A percentile compares a stretch with the other conserved stretches of the same genome.
Conservation (phyloP, 2,797 vertebrate genomes). For the Ciconia nigra region DNA sequence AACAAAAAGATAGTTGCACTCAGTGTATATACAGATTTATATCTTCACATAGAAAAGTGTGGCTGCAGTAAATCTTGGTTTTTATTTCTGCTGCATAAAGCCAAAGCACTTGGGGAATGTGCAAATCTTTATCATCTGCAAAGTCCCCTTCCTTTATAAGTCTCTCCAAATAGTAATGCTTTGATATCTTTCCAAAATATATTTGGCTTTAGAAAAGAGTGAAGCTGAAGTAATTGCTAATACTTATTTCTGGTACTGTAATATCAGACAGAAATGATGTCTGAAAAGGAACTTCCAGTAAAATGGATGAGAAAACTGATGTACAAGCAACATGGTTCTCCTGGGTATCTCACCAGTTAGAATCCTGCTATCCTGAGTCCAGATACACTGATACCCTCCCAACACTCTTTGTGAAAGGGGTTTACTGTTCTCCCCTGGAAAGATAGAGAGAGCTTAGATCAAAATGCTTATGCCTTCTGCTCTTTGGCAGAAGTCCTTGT, state of each 20-base stretch:
- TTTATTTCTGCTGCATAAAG: neutral
- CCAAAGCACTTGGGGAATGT: neutral
- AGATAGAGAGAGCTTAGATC: neutral
- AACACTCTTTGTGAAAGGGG: neutral
- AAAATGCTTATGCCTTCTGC: neutral
- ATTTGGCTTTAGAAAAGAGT: slow-evolving; percentile 2
- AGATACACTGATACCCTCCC: neutral
- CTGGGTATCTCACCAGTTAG: neutral
- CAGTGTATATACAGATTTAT: neutral
- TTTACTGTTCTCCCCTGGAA: neutral
- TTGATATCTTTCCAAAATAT: slow-evolving; percentile 32
- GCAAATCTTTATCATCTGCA: neutral
- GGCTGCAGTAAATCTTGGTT: neutral
- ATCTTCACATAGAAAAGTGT: neutral
- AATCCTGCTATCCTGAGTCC: neutral
- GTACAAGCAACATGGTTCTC: neutral
- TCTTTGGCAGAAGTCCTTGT: neutral
- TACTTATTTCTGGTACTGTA: neutral
- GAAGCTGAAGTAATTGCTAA: slow-evolving; percentile 11
- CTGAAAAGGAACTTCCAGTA: neutral
- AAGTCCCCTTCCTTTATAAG: neutral
- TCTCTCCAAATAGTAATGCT: neutral
- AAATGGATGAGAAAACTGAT: neutral
- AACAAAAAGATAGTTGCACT: neutral
- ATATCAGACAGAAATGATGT: neutral